Evolutionary conservation across 2,113 vertebrate genomes (phyloP), one percentile per base, ranked within the genome.

Genomic region (Oriolus oriolus): DNA sequence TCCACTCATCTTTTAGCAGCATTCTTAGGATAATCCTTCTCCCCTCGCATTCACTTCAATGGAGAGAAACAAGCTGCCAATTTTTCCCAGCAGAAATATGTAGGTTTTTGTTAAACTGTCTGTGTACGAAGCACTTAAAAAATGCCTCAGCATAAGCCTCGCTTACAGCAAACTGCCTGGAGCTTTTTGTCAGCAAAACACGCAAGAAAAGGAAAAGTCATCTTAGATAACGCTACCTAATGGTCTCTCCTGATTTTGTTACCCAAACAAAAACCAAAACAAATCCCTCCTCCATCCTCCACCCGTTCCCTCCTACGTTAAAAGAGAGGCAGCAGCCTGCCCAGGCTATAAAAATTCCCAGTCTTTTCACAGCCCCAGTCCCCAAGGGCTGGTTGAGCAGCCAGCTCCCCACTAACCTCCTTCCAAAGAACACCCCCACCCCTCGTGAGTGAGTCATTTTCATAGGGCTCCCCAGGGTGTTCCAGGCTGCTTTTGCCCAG

Each of bases 191-290:
- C 94, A 93, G 80, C 80, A 92, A 70, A 93, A 70, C 24, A 21
- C 7, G 11, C 31, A 57, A 86, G 76, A 66, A 76, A 44, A 78
- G 37, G 28, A 63, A 35, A 16, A 26, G 13, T 41, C 39, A 41
- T 59, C 20, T 56, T 53, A 71, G 83, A 88, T 83, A 86, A 65
- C 26, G 73, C 54, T 74, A 83, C 66, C 52, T 35, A 91, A 50
- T 26, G 0, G 6, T 57, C 66, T 79, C 74, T 84, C 85, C 70
- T 73, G 87, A 66, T 88, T 86, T 68, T 95, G 85, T 95, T 93
- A 94, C 93, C 86, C 80, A 90, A 97, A 97, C 86, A 95, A 97
- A 92, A 93, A 18, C 21, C 93, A 87, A 92, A 95, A 95, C 91
- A 97, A 50, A 82, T 68, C 70, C 87, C 56, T 91, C 64, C 71